Conservation (phyloP, 2,797 vertebrate species). For the Eleutherodactylus coqui region DNA sequence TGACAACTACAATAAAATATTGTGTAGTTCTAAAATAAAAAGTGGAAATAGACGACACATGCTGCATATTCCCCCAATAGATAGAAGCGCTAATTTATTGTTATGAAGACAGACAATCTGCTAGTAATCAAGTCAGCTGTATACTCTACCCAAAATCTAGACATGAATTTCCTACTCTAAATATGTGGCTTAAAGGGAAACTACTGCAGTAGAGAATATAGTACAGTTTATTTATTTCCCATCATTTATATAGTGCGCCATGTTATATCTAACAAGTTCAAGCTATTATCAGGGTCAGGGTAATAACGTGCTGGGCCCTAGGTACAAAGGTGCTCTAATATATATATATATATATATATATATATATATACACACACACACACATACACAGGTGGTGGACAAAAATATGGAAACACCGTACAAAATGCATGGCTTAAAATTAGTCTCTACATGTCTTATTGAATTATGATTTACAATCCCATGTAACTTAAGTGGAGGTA, state of each 20-base stretch:
- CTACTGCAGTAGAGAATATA: not conserved
- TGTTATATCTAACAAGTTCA: too few species aligned
- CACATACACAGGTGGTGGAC: too few species aligned
- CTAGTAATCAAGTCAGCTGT: slow-evolving; percentile 28
- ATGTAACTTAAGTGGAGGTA: too few species aligned
- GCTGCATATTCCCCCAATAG: slow-evolving; percentile 39
- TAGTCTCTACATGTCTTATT: too few species aligned
- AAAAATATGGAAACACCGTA: too few species aligned
- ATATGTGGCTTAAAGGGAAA: slow-evolving; percentile 12
- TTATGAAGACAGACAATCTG: slow-evolving; percentile 23
- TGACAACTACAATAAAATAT: slow-evolving; percentile 50
- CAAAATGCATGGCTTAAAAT: too few species aligned
- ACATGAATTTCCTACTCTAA: not conserved
- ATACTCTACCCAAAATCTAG: not conserved
- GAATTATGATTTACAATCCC: too few species aligned
- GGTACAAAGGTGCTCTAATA: too few species aligned
- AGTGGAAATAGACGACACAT: slow-evolving; percentile 24
- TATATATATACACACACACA: too few species aligned
- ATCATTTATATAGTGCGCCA: not conserved
- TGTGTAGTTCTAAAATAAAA: slow-evolving; percentile 45
- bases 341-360: not conserved
- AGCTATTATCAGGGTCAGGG: too few species aligned
- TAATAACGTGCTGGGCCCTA: too few species aligned
- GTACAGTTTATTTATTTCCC: not conserved
- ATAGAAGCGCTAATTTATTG: slow-evolving; percentile 32